Percentiles rank a stretch among this genome's conserved stretches.
phyloP scores from a whole-genome alignment of 1,140 invertebrate species.

The Bombus vancouverensis region DNA sequence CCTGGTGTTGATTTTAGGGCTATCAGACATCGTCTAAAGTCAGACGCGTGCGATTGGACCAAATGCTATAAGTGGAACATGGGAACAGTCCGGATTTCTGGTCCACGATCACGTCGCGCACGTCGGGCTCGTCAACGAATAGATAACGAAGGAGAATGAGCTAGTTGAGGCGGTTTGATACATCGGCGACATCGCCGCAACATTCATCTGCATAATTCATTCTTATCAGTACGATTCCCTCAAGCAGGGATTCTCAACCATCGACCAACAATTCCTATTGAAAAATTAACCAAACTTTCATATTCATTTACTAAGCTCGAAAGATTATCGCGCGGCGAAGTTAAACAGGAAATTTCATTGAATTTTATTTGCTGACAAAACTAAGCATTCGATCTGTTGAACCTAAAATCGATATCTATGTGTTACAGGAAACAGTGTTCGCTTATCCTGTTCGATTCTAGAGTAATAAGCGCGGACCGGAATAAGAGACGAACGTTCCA shows the following conservation, averaged over 20 bases:
- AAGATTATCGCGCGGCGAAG: neutral
- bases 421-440: neutral
- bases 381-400: neutral
- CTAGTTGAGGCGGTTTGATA: conserved; percentile 80
- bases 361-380: neutral
- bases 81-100: conserved; percentile 80
- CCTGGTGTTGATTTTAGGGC: conserved; percentile 58
- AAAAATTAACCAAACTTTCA: neutral
- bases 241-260: conserved; percentile 75
- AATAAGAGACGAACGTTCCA: conserved; percentile 9
- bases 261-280: neutral
- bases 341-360: neutral
- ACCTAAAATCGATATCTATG: neutral
- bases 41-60: conserved; percentile 71
- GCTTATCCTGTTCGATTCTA: neutral
- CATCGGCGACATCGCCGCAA: conserved; percentile 80
- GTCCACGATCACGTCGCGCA: conserved; percentile 78
- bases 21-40: conserved; percentile 70
- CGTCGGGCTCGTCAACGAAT: conserved; percentile 79
- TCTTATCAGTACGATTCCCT: conserved; percentile 79
- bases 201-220: conserved; percentile 81
- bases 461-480: neutral
- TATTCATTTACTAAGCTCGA: neutral
- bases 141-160: conserved; percentile 81
- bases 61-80: conserved; percentile 77